phyloP scores from a whole-genome alignment of 2,113 vertebrate genomes.

The Podarcis cretensis region DNA sequence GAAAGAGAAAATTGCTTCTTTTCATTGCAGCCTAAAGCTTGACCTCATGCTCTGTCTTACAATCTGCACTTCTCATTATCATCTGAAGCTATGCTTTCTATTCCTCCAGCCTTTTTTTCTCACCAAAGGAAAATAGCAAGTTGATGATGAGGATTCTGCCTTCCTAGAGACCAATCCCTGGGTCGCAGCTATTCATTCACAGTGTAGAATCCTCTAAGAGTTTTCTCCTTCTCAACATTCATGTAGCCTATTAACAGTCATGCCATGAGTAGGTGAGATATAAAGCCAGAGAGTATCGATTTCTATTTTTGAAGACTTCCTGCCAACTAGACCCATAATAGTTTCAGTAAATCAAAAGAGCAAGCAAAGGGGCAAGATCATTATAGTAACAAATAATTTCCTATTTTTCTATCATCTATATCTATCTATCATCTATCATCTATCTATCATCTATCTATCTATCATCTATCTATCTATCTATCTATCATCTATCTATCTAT shows the following conservation, averaged over 20 bases:
- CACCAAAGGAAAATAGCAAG: constrained; percentile 44
- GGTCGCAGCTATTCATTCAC: not conserved
- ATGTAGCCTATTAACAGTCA: constrained; percentile 45
- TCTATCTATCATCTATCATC: too few species aligned
- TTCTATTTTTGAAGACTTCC: constrained; percentile 9
- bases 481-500: too few species aligned
- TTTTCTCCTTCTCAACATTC: constrained; percentile 23
- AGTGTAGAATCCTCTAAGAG: not conserved
- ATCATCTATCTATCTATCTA: too few species aligned
- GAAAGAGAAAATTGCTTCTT: constrained; percentile 56
- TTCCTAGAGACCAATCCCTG: constrained; percentile 41
- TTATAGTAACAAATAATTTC: not conserved
- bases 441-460: too few species aligned
- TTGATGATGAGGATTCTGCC: not conserved
- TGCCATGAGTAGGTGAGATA: constrained; percentile 25
- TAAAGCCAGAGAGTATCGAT: constrained; percentile 15
- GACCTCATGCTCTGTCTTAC: constrained; percentile 45
- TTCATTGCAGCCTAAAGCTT: constrained; percentile 51
- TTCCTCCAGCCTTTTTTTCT: constrained; percentile 43
- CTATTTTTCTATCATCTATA: too few species aligned
- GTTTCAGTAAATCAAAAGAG: not conserved
- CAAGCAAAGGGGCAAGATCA: not conserved
- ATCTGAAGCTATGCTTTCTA: constrained; percentile 46
- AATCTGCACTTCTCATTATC: constrained; percentile 53
- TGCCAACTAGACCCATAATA: not conserved